These are phyloP conservation scores for Agonopterix heracliana DNA, from an alignment of 2,888 invertebrate species.

Conservation along the genomic window DNA sequence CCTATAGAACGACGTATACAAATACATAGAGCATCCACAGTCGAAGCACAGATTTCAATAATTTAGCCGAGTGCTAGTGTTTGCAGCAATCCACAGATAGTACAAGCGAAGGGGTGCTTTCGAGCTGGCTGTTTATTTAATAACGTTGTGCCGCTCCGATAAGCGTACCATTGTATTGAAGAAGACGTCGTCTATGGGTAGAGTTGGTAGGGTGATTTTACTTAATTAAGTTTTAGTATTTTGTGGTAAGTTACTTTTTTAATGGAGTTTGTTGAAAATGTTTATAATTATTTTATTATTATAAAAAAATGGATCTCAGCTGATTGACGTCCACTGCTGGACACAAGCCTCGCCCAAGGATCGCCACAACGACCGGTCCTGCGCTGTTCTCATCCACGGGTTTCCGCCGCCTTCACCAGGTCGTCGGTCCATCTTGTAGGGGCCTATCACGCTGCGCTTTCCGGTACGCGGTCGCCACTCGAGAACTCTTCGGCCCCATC, in stretches of 20 bases:
- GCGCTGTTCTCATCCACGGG: too few relatives aligned
- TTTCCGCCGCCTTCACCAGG: too few relatives aligned
- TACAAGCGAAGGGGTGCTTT: constrained; percentile 31
- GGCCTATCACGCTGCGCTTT: too few relatives aligned
- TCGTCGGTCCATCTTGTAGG: too few relatives aligned
- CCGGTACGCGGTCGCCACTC: too few relatives aligned
- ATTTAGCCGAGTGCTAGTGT: constrained; percentile 32
- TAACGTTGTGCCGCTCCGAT: constrained; percentile 59
- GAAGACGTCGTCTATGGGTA: constrained; percentile 8
- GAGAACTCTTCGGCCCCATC: too few relatives aligned
- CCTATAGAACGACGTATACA: neutral
- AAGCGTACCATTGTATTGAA: constrained; percentile 26
- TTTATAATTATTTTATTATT: too few relatives aligned
- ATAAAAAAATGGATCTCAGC: too few relatives aligned
- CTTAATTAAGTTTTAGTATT: neutral
- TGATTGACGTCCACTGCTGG: too few relatives aligned
- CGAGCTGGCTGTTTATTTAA: constrained; percentile 60
- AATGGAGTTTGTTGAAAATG: too few relatives aligned
- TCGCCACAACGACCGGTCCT: too few relatives aligned
- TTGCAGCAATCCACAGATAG: constrained; percentile 36
- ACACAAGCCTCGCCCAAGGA: too few relatives aligned
- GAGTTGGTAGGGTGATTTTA: neutral
- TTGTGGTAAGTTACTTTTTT: neutral
- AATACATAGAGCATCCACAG: constrained; percentile 22
- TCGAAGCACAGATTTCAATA: constrained; percentile 42